phyloP scores from a whole-genome alignment of 2,888 invertebrate species.

The Hyles lineata region DNA sequence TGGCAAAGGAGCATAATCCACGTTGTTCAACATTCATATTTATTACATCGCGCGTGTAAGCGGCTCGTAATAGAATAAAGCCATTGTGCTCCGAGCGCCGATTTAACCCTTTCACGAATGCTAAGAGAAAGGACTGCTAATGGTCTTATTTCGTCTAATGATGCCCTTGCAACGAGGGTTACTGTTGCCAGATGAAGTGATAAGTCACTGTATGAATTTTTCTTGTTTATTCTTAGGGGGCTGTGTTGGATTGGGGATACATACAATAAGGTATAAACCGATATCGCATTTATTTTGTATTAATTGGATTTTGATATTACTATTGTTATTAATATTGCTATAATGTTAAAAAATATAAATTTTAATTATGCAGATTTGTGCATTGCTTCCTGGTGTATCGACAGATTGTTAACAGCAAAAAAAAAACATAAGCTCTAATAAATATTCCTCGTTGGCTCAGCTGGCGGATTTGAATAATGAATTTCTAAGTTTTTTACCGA shows the following conservation, averaged over 20 bases:
- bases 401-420: conserved; percentile 3
- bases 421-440: conserved; percentile 6
- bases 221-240: conserved; percentile 53
- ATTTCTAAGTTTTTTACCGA: conserved; percentile 66
- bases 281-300: neutral
- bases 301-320: neutral
- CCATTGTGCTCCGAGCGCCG: conserved; percentile 78
- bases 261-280: neutral
- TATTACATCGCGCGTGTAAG: conserved; percentile 84
- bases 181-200: conserved; percentile 80
- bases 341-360: neutral
- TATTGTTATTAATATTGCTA: neutral
- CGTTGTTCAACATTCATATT: conserved; percentile 84
- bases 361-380: neutral
- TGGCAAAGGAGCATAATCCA: conserved; percentile 79
- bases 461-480: conserved; percentile 83
- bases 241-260: conserved; percentile 36
- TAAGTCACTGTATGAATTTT: conserved; percentile 78
- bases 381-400: neutral
- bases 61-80: conserved; percentile 80
- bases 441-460: conserved; percentile 74
- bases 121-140: conserved; percentile 84
- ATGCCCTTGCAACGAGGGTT: conserved; percentile 71
- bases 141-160: conserved; percentile 84
- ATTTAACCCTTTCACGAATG: conserved; percentile 80